Conservation (phyloP, 1,140 invertebrate species). For the Bombyx mandarina region DNA sequence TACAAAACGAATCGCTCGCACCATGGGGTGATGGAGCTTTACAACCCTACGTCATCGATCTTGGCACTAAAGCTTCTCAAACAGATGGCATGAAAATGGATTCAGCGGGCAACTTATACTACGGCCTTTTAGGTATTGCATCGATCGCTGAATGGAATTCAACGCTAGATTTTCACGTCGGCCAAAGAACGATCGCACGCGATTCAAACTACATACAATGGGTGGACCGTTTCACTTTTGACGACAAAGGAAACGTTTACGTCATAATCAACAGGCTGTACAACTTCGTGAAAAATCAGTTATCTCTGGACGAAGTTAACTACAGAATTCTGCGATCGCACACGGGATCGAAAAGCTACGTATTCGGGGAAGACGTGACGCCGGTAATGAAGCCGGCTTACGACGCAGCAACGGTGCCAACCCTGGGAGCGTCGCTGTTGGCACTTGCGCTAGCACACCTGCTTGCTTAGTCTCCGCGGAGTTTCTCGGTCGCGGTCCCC, state of each 20-base stretch:
- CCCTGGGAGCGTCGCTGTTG: conserved; percentile 34
- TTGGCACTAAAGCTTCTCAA: conserved; percentile 76
- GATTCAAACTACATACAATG: conserved; percentile 78
- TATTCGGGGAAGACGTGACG: conserved; percentile 65
- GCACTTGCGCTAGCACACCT: conserved; percentile 40
- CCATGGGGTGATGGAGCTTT: conserved; percentile 34
- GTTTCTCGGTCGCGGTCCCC: conserved; percentile 14
- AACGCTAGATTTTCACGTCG: conserved; percentile 54
- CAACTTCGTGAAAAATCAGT: conserved; percentile 72
- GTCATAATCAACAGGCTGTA: conserved; percentile 77
- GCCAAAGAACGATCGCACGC: conserved; percentile 75
- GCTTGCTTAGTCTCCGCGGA: conserved; percentile 36
- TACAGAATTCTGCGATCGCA: conserved; percentile 73
- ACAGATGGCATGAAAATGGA: conserved; percentile 81
- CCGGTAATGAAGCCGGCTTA: conserved; percentile 16
- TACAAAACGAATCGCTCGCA: conserved; percentile 70
- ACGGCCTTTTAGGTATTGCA: conserved; percentile 75
- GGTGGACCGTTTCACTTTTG: conserved; percentile 80
- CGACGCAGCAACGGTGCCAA: conserved; percentile 27
- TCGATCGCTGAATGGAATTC: conserved; percentile 78
- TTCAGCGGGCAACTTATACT: conserved; percentile 75
- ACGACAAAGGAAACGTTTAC: conserved; percentile 75
- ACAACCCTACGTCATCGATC: conserved; percentile 61
- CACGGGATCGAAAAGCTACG: conserved; percentile 74
- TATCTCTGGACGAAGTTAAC: conserved; percentile 71